A percentile compares a stretch with the other conserved stretches of the same genome.
Conservation (phyloP, 2,888 invertebrate genomes). For the Trichogramma dendrolimi region DNA sequence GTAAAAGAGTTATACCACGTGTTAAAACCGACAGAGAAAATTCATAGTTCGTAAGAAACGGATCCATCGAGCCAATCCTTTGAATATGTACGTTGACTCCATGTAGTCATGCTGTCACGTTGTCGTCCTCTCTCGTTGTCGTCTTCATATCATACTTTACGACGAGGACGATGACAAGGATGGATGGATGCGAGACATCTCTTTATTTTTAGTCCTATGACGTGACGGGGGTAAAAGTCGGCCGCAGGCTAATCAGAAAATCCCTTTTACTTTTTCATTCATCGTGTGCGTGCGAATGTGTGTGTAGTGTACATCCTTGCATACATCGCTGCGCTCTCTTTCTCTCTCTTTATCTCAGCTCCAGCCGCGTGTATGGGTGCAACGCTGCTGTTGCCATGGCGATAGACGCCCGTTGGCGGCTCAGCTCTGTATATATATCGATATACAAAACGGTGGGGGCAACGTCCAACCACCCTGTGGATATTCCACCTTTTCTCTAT, state of each 20-base stretch:
- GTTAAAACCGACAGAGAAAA: too few relatives aligned
- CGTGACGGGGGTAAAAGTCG: neutral
- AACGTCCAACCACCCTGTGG: constrained; percentile 49
- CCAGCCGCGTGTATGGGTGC: constrained; percentile 40
- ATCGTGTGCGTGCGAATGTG: constrained; percentile 16
- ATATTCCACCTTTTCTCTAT: too few relatives aligned
- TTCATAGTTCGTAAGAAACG: too few relatives aligned
- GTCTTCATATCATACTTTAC: constrained; percentile 10
- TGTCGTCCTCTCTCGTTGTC: neutral
- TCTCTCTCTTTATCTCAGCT: neutral
- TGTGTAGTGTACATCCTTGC: constrained; percentile 8
- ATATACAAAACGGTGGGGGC: constrained; percentile 51
- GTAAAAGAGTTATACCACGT: too few relatives aligned
- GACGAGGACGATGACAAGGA: neutral
- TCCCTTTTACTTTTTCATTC: neutral
- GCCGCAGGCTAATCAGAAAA: constrained; percentile 17
- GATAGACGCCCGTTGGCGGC: constrained; percentile 53
- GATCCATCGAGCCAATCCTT: constrained; percentile 23
- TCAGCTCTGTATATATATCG: neutral
- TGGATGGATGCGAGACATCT: neutral
- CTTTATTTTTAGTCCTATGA: constrained; percentile 1
- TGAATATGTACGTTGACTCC: too few relatives aligned
- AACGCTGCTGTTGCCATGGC: constrained; percentile 54
- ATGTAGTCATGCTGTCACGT: neutral
- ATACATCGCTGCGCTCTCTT: constrained; percentile 2